Evolutionary conservation across 2,888 invertebrate species (phyloP), one percentile per base, ranked within the genome.

Genomic region (Yponomeuta malinellus): DNA sequence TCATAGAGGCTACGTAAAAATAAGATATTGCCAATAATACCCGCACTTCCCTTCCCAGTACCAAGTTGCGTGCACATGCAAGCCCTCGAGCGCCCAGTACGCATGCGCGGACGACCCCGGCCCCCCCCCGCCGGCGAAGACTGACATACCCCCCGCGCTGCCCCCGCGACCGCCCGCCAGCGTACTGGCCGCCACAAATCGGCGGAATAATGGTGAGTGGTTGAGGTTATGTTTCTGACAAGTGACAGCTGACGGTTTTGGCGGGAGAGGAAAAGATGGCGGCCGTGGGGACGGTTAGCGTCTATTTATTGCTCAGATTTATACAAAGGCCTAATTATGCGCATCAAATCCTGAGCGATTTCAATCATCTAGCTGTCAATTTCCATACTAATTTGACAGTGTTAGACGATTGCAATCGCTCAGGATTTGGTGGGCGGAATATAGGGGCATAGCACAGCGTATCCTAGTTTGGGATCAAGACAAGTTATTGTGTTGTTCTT

Each of bases 21-120:
- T 4, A 37, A 43, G 6, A 43, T 43, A 1, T 5, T 8, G 43
- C 43, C 6, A 43, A 3, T 43, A 43, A 43, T 6, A 43, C 43
- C 43, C 8, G 5, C 43, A 43, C 43, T 43, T 43, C 43, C 33
- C 43, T 43, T 86, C 87, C 10, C 86, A 93, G 93, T 92, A 93
- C 75, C 93, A 93, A 85, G 92, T 90, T 70, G 92, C 93, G 8
- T 93, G 93, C 76, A 90, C 90, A 8, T 93, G 93, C 79, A 90
- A 91, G 76, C 90, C 90, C 1, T 87, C 88, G 1, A 59, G 52
- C 52, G 90, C 76, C n/a, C 89, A 90, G 77, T 91, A 91, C 77
- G 87, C 90, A 64, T 86, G 90, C 78, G 89, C 91, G 0, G 89
- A 89, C 73, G 90, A 90, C 72, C 88, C 90, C 0, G 89, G 90